Conservation (phyloP, 2,113 vertebrate species). For the Corapipo altera region DNA sequence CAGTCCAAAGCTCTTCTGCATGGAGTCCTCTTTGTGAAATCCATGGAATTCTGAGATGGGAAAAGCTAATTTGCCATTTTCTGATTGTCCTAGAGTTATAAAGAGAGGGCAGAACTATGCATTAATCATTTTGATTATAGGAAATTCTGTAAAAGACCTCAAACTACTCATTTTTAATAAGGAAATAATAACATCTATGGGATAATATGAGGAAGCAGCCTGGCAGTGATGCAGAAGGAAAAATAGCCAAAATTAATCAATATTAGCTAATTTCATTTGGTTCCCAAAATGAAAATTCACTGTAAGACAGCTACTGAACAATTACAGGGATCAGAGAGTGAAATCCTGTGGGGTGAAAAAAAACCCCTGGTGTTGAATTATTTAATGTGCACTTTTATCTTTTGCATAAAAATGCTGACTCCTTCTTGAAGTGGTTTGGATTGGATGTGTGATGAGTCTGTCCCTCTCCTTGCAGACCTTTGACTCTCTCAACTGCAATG, state of each 20-base stretch:
- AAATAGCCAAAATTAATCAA: not conserved
- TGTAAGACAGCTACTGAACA: not conserved
- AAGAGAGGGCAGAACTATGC: not conserved
- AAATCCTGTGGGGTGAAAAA: not conserved
- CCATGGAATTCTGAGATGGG: not conserved
- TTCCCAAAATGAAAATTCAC: not conserved
- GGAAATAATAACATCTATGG: not conserved
- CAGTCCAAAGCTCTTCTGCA: not conserved
- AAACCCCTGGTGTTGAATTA: not conserved
- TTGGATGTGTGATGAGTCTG: not conserved
- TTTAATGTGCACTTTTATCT: not conserved
- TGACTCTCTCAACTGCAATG: slow-evolving; percentile 78
- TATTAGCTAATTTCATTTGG: not conserved
- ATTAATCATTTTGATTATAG: not conserved
- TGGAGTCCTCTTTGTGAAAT: not conserved
- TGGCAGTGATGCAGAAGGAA: not conserved
- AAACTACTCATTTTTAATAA: not conserved
- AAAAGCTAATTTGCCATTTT: not conserved
- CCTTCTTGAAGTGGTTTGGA: not conserved
- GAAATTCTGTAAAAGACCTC: not conserved
- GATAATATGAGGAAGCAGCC: not conserved
- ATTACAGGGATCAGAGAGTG: not conserved
- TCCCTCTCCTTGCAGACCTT: slow-evolving; percentile 71
- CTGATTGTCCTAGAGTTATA: not conserved
- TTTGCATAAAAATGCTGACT: not conserved